Base-by-base conservation (phyloP, 2,113 vertebrate species). In the Percina caprodes region DNA sequence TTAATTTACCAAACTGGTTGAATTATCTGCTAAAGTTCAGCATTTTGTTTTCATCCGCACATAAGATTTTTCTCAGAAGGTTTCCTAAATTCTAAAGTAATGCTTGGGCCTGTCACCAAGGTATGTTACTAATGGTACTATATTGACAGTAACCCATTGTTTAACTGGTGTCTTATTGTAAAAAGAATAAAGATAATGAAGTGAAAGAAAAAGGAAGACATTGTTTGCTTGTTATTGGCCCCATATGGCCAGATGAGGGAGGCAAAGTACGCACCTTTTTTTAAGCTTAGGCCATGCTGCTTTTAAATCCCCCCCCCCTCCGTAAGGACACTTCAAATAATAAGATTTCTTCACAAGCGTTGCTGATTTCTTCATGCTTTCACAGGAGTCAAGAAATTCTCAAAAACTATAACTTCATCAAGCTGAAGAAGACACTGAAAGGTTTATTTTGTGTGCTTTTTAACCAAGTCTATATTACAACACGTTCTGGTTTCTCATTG, bases 191-290 rank as follows among this genome's bases (percentile, higher is more conserved):
- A 89, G 61, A 55, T 16, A 74, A 77, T 80, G 54, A 85, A 83
- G 74, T 83, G 62, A 60, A 76, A 79, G 13, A 46, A 24, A 66
- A 54, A 3, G 0, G 0, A 19, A 15, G 2, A 4, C 0, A 0
- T 19, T 14, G 23, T 67, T 46, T 73, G 68, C 11, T 0, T 8
- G 13, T 23, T 65, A 9, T 66, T 66, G 71, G 42, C 69, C 24
- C 67, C 68, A 45, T 30, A 8, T 14, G 94, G 18, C 87, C 86
- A 86, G 65, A 88, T 39, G 87, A 65, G 82, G 84, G 89, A 80
- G 82, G 56, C 0, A 79, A 42, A 86, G 52, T 0, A 11, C 18
- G 2, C 12, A 0, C 56, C 6, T 30, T 30, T 59, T 46, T 16
- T 55, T 10, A 6, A 61, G 26, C 6, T 45, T 5, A 61, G 21